Percentiles rank a stretch among this genome's conserved stretches.
phyloP scores from a whole-genome alignment of 2,113 vertebrate genomes.

The Podarcis muralis region DNA sequence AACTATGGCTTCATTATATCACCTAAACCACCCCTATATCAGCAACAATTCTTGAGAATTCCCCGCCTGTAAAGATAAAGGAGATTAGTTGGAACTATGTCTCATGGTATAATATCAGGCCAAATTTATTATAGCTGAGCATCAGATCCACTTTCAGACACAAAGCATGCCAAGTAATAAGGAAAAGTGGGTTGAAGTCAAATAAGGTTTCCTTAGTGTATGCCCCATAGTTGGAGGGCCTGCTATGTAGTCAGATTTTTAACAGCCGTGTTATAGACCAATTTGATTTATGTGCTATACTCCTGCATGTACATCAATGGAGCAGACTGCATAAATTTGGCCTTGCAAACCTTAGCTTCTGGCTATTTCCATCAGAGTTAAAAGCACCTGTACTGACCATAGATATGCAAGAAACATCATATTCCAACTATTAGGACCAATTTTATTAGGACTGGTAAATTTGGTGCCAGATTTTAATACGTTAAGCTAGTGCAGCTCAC shows the following conservation, averaged over 20 bases:
- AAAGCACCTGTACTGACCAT: neutral
- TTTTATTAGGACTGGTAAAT: neutral
- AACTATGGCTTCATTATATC: neutral
- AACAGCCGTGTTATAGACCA: neutral
- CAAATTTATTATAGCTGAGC: too few relatives aligned
- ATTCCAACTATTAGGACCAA: slow-evolving; percentile 28
- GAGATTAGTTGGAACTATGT: neutral
- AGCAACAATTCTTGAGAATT: neutral
- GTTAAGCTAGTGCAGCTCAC: neutral
- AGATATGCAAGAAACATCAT: slow-evolving; percentile 16
- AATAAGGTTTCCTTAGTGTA: too few relatives aligned
- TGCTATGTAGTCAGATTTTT: slow-evolving; percentile 7
- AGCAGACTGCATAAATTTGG: neutral
- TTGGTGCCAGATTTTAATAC: neutral
- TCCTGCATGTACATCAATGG: neutral
- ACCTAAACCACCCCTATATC: neutral
- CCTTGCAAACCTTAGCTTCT: slow-evolving; percentile 7
- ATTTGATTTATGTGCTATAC: slow-evolving; percentile 25
- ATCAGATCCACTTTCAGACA: neutral
- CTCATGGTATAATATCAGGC: too few relatives aligned
- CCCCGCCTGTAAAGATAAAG: neutral
- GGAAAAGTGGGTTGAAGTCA: neutral
- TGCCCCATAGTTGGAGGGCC: neutral
- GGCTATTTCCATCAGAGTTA: neutral
- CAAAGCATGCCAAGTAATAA: neutral